Conservation (phyloP, 92 coral and sea anemone species). For the Blastomussa wellsi region DNA sequence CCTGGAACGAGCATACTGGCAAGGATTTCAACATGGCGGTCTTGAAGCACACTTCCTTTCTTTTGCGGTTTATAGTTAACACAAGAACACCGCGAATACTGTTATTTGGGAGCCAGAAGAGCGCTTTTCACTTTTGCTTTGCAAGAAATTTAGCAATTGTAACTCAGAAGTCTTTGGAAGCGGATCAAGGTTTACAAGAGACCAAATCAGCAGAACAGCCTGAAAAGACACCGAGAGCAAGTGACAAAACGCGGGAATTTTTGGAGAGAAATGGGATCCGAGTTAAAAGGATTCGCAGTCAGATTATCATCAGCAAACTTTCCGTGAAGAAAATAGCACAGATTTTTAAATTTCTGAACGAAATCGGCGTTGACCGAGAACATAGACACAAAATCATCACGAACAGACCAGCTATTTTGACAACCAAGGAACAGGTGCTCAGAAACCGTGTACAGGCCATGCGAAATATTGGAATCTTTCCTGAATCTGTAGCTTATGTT, state of each 20-base stretch:
- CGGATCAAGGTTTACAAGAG: background rate
- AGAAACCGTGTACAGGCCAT: constrained; percentile 61
- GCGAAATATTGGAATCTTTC: constrained; percentile 71
- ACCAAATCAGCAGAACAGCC: background rate
- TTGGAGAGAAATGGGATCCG: constrained; percentile 45
- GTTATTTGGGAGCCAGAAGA: background rate
- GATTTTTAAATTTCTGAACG: constrained; percentile 46
- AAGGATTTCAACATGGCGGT: constrained; percentile 21
- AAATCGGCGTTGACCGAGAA: constrained; percentile 49
- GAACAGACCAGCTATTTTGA: constrained; percentile 76
- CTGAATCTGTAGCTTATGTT: constrained; percentile 62
- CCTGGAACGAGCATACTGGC: background rate
- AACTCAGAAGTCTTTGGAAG: background rate
- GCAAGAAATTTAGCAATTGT: background rate
- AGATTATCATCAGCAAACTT: constrained; percentile 53
- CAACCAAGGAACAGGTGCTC: constrained; percentile 62
- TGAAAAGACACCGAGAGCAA: background rate
- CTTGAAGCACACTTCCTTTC: background rate
- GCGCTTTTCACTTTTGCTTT: background rate
- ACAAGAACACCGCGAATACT: background rate
- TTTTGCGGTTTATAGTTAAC: background rate
- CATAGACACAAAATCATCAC: constrained; percentile 61
- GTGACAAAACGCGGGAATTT: constrained; percentile 23
- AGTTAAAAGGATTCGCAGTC: constrained; percentile 33
- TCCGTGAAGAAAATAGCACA: constrained; percentile 53